Evolutionary conservation across 1,140 invertebrate species (phyloP).

Genomic region (Magallana angulata): DNA sequence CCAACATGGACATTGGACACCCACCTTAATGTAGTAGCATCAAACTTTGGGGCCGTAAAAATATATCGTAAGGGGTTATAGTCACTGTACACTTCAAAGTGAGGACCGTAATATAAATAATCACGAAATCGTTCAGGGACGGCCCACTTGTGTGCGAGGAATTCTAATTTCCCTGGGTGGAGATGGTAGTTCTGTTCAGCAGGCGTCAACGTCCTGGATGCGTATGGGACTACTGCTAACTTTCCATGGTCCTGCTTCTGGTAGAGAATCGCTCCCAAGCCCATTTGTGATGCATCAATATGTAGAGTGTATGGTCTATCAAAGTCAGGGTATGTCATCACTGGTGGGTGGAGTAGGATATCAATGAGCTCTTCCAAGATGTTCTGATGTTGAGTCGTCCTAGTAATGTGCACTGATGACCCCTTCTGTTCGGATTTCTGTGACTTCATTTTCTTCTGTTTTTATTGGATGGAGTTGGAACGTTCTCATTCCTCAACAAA

Average conservation of each 20-base stretch:
- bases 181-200: conserved; percentile 59
- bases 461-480: conserved; percentile 35
- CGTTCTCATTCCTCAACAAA: conserved; percentile 55
- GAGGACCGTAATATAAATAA: conserved; percentile 54
- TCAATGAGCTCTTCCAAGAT: too few relatives aligned
- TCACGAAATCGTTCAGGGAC: conserved; percentile 48
- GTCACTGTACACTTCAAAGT: conserved; percentile 41
- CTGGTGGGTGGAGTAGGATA: too few relatives aligned
- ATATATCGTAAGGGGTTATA: too few relatives aligned
- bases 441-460: not conserved
- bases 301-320: conserved; percentile 60
- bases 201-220: conserved; percentile 53
- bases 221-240: not conserved
- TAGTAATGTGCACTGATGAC: conserved; percentile 47
- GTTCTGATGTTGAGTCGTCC: too few relatives aligned
- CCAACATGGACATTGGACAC: conserved; percentile 39
- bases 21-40: not conserved
- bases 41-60: too few relatives aligned
- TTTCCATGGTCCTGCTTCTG: conserved; percentile 68
- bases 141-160: conserved; percentile 46
- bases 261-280: conserved; percentile 78
- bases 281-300: conserved; percentile 79
- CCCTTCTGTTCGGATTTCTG: not conserved
- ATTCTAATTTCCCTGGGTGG: conserved; percentile 61
- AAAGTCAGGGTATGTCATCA: too few relatives aligned